These are phyloP conservation scores for Botia kubotai DNA, from an alignment of 2,797 vertebrate species.

Conservation along the genomic window DNA sequence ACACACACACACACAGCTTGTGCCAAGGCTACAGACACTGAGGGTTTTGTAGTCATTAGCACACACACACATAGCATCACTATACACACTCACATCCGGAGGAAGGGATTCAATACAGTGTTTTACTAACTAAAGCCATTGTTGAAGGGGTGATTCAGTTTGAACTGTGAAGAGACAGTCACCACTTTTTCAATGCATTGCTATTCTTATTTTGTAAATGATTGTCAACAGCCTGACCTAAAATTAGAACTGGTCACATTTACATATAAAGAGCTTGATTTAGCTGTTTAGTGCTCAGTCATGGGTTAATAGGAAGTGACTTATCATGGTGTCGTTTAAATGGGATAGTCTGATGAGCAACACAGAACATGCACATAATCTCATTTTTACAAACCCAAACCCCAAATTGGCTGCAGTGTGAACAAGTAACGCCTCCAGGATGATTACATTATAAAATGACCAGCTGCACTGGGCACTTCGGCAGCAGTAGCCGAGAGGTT, in stretches of 20 bases:
- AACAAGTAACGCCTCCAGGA: not conserved
- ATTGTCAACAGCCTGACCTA: constrained; percentile 20
- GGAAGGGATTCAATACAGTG: constrained; percentile 78
- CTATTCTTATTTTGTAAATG: constrained; percentile 40
- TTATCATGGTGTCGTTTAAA: not conserved
- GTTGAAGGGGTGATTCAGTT: constrained; percentile 65
- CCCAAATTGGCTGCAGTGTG: too few relatives aligned
- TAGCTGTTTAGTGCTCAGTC: not conserved
- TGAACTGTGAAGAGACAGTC: constrained; percentile 43
- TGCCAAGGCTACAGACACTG: constrained; percentile 73
- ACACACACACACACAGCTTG: constrained; percentile 27
- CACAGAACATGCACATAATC: too few relatives aligned
- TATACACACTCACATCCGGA: constrained; percentile 77
- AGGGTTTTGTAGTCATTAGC: constrained; percentile 79
- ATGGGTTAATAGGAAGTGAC: not conserved
- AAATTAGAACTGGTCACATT: constrained; percentile 19
- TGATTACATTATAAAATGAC: not conserved
- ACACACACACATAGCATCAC: constrained; percentile 57
- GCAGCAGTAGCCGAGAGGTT: constrained; percentile 27
- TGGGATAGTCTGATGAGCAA: not conserved
- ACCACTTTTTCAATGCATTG: constrained; percentile 33
- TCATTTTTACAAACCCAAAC: too few relatives aligned
- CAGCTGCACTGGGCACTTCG: constrained; percentile 3
- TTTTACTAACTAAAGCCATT: constrained; percentile 81
- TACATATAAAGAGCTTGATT: not conserved